Base-by-base conservation (phyloP, 2,888 invertebrate genomes). In the Archips xylosteana region DNA sequence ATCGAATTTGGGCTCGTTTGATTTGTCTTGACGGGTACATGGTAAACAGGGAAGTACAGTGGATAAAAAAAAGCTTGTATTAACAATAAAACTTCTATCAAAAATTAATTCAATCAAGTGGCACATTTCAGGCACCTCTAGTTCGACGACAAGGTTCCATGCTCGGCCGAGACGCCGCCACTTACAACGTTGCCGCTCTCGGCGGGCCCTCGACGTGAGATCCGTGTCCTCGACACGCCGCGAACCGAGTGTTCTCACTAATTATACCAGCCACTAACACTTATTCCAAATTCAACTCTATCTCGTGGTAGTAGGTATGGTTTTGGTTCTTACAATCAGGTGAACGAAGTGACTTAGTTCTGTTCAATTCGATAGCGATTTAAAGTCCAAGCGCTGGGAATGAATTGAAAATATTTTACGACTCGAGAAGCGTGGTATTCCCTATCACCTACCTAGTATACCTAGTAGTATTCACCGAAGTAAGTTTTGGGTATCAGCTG, bases 181-280 rank as follows among this genome's bases (percentile, higher is more conserved):
- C 51, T 67, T 67, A 61, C 54, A 23, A 54, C 66, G 51, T 70
- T 70, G 66, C 51, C 71, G 61, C 71, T 61, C 71, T 54, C 62
- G 34, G 59, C 63, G 3, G 51, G 9, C 60, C 45, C 59, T 68
- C 67, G 59, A 59, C 36, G 15, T 34, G 65, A 66, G 65, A 34
- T 36, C 66, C 49, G 63, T 45, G 54, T 63, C 54, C 70, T 66
- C 71, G 60, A 66, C 65, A 65, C 66, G 60, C 65, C 60, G 60
- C 68, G 60, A 63, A 49, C 65, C 32, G 71, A 66, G 71, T 71
- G 70, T 57, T 71, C 71, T n/a, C 66, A 71, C 71, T 71, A 71
- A 71, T 71, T 71, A 71, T 61, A 71, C 51, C 39, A 39, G 61
- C 60, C 42, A 42, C 42, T 45, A 23, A 15, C 51, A 9, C 51